Conservation (phyloP, 1,140 invertebrate species). For the Megalopta genalis region DNA sequence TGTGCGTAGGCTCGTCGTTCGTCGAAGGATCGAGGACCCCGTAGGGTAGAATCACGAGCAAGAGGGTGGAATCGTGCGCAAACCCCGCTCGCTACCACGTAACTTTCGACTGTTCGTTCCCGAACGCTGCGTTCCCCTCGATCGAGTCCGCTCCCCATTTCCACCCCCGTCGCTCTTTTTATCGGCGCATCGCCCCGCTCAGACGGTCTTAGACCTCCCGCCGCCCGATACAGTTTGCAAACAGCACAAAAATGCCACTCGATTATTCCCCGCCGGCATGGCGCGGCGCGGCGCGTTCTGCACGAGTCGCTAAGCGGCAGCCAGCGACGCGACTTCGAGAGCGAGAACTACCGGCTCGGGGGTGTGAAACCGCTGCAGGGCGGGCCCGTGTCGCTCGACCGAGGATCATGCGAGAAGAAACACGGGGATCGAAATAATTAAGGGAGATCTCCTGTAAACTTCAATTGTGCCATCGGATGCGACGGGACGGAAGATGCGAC, state of each 20-base stretch:
- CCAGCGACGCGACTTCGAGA: not conserved
- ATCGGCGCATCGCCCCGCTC: not conserved
- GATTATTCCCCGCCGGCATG: conserved; percentile 45
- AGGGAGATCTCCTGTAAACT: not conserved
- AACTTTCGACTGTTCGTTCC: conserved; percentile 34
- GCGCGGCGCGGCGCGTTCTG: not conserved
- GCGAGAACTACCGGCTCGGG: not conserved
- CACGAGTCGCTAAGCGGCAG: conserved; percentile 39
- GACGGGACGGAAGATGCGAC: not conserved
- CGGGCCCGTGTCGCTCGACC: not conserved
- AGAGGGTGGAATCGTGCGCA: too few relatives aligned
- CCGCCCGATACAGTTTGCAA: conserved; percentile 54
- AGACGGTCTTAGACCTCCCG: conserved; percentile 41
- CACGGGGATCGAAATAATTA: not conserved
- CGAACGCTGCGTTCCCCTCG: conserved; percentile 9
- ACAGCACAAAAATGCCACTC: conserved; percentile 57
- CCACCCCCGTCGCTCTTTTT: conserved; percentile 6
- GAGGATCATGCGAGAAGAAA: not conserved
- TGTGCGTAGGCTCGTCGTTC: not conserved
- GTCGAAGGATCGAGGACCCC: not conserved
- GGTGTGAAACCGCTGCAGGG: not conserved
- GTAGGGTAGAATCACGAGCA: not conserved
- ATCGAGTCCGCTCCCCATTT: not conserved
- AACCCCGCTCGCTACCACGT: not conserved
- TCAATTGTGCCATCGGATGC: not conserved